A percentile compares a stretch with the other conserved stretches of the same genome.
Evolutionary conservation across 1,140 invertebrate genomes (phyloP).

Genomic region (Heterodera schachtii): DNA sequence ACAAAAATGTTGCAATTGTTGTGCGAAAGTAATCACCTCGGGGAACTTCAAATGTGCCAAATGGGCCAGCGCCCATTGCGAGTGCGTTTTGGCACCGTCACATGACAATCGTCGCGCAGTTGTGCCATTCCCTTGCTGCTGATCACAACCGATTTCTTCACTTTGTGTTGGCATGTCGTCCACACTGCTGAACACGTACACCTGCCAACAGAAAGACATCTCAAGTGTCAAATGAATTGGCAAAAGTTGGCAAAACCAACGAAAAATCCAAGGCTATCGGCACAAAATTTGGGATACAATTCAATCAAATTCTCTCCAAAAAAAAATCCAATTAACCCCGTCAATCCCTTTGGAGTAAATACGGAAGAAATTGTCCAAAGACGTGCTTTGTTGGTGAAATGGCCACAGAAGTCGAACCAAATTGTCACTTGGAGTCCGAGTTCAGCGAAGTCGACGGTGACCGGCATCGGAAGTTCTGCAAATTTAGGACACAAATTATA

Average conservation of each 20-base stretch:
- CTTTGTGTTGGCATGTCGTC: conserved; percentile 44
- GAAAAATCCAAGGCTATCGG: no score
- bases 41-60: conserved; percentile 55
- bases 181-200: conserved; percentile 59
- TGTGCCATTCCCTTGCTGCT: not conserved
- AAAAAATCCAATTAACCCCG: no score
- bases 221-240: no score
- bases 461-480: conserved; percentile 62
- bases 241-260: no score
- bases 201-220: conserved; percentile 17
- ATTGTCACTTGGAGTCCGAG: conserved; percentile 56
- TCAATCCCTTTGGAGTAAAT: no score
- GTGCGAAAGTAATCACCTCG: conserved; percentile 30
- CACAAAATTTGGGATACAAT: no score
- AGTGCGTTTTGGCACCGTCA: conserved; percentile 38
- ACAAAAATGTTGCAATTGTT: not conserved
- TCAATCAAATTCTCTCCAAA: no score
- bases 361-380: not conserved
- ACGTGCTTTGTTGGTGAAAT: conserved; percentile 61
- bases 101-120: conserved; percentile 11
- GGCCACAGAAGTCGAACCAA: conserved; percentile 65
- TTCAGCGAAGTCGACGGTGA: conserved; percentile 54
- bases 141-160: not conserved
- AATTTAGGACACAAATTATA: not conserved
- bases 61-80: conserved; percentile 53